phyloP scores from a whole-genome alignment of 2,113 vertebrate genomes.

The Pomatorhinus ruficollis region DNA sequence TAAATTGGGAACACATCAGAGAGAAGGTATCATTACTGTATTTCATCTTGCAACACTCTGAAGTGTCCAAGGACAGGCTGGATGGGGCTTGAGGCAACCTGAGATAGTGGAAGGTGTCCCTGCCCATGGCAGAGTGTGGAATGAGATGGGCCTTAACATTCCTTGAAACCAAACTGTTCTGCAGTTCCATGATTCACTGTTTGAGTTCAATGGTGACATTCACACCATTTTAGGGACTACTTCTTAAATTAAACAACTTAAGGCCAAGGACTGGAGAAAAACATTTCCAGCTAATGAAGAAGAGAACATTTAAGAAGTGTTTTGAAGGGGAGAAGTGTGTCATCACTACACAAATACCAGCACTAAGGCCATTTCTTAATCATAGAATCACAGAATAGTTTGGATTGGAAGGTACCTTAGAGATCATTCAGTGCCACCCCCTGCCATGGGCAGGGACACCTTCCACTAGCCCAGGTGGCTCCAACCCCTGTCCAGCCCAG shows the following conservation, averaged over 20 bases:
- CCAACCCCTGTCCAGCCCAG: background rate
- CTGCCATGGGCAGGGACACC: background rate
- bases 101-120: background rate
- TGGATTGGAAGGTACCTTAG: background rate
- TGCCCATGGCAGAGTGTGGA: background rate
- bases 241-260: background rate
- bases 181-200: background rate
- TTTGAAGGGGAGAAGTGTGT: background rate
- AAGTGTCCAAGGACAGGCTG: background rate
- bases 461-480: accelerated
- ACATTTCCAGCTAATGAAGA: background rate
- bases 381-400: background rate
- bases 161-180: background rate
- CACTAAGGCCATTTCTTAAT: background rate
- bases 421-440: background rate
- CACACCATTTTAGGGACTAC: background rate
- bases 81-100: background rate
- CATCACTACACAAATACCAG: background rate
- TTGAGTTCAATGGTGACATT: background rate
- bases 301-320: background rate
- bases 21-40: background rate
- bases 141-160: background rate
- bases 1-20: background rate
- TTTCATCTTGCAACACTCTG: background rate
- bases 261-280: background rate